Evolutionary conservation across 2,888 invertebrate species (phyloP).

Genomic region (Athrips mouffetella): DNA sequence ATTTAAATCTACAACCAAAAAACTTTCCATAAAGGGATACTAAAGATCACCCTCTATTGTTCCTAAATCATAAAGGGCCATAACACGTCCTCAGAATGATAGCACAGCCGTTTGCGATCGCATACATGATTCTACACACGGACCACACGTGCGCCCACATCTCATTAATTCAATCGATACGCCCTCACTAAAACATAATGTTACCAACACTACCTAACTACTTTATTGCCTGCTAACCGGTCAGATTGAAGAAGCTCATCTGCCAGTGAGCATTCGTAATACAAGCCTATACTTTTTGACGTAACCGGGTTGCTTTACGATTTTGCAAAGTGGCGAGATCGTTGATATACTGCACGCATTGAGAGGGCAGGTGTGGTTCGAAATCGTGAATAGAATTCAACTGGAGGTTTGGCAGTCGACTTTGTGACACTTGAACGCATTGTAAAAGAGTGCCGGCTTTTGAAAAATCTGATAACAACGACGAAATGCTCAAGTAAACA

Average conservation of each 20-base stretch:
- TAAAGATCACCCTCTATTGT: constrained; percentile 59
- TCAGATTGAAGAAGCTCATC: constrained; percentile 39
- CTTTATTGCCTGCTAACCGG: constrained; percentile 56
- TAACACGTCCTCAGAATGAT: constrained; percentile 57
- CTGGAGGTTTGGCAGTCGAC: constrained; percentile 1
- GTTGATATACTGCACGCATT: not conserved
- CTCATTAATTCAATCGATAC: constrained; percentile 75
- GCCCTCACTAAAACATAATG: constrained; percentile 67
- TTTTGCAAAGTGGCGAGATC: not conserved
- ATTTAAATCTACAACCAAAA: constrained; percentile 34
- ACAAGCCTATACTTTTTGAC: not conserved
- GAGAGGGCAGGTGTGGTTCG: constrained; percentile 3
- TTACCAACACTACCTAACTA: constrained; percentile 52
- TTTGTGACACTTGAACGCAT: not conserved
- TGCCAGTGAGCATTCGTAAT: constrained; percentile 31
- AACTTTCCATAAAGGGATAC: constrained; percentile 42
- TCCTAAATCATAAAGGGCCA: constrained; percentile 57
- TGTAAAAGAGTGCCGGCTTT: too few relatives aligned
- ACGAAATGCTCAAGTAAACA: too few relatives aligned
- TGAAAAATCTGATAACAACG: too few relatives aligned
- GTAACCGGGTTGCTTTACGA: not conserved
- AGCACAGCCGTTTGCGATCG: constrained; percentile 55
- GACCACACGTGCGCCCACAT: constrained; percentile 74
- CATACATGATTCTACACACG: constrained; percentile 52
- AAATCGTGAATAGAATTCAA: constrained; percentile 4